phyloP scores from a whole-genome alignment of 1,140 invertebrate species.

The Pseudachorutes palmiensis region DNA sequence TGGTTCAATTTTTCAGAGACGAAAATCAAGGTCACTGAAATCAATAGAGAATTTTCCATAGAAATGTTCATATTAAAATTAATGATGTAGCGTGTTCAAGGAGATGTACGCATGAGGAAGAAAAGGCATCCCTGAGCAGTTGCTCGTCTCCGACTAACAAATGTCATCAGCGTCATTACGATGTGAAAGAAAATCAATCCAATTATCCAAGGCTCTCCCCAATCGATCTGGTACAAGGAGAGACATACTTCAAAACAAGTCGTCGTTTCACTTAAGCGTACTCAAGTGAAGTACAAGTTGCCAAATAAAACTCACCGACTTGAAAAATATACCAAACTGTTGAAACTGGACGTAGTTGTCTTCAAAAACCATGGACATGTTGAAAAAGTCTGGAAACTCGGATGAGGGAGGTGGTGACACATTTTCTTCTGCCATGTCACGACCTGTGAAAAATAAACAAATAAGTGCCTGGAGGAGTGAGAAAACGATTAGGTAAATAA shows the following conservation, averaged over 20 bases:
- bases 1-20: slow-evolving; percentile 82
- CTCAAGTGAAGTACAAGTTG: too few species aligned
- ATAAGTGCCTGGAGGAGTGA: background rate
- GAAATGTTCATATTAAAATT: slow-evolving; percentile 18
- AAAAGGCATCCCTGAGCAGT: slow-evolving; percentile 79
- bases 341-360: slow-evolving; percentile 18
- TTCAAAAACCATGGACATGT: slow-evolving; percentile 14
- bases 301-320: slow-evolving; percentile 43
- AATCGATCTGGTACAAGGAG: slow-evolving; percentile 68
- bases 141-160: slow-evolving; percentile 71
- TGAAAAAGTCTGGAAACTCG: slow-evolving; percentile 10
- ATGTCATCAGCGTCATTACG: slow-evolving; percentile 62
- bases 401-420: background rate
- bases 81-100: slow-evolving; percentile 18
- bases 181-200: slow-evolving; percentile 65
- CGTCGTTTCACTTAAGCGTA: too few species aligned
- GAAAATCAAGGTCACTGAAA: slow-evolving; percentile 71
- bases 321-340: slow-evolving; percentile 18
- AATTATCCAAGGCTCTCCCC: slow-evolving; percentile 77
- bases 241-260: too few species aligned
- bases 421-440: background rate
- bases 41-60: slow-evolving; percentile 40
- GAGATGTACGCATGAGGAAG: slow-evolving; percentile 61
- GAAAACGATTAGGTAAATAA: too few species aligned
- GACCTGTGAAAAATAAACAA: background rate